Evolutionary conservation across 2,797 vertebrate species (phyloP), one percentile per base, ranked within the genome.

Genomic region (Chromobotia macracanthus): DNA sequence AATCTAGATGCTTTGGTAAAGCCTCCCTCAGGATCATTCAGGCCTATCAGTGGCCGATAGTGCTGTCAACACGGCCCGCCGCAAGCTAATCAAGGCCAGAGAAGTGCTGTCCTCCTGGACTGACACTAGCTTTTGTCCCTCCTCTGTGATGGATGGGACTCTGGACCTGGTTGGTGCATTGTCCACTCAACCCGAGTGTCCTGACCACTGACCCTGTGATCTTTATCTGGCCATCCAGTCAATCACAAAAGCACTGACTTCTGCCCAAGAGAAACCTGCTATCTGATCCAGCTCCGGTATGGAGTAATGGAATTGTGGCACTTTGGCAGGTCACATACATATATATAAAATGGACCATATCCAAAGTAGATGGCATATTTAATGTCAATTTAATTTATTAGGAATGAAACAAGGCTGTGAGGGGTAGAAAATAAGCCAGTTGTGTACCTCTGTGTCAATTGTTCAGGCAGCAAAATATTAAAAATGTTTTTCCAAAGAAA

Each of bases 51-150:
- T 78, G 75, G 80, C 64, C 82, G 81, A 82, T 0, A 0, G 65
- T 21, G 70, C 67, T 90, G 87, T 89, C 87, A 84, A 77, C 83
- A 80, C 82, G 72, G 81, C 83, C 82, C 80, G 74, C 86, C 3
- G 63, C 80, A 58, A 79, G 83, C 69, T 93, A 80, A 85, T 83
- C 72, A 71, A 71, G 91, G 93, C 90, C 89, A 94, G 88, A 87
- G 88, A 68, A 86, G 81, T 75, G 84, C 81, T 80, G 77, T 90
- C 90, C 35, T 56, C 80, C 87, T 82, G 68, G 72, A 71, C 80
- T 96, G 96, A 96, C 95, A 95, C 5, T 79, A 82, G 88, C 89
- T 91, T 96, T 98, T 97, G 95, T 97, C 91, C 84, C 70, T 68
- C 50, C 10, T 74, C 55, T 61, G 81, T 97, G 96, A 98, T 91